Percentiles rank a stretch among this genome's conserved stretches.
Conservation (phyloP, 2,797 vertebrate genomes). For the Antennarius maculatus region DNA sequence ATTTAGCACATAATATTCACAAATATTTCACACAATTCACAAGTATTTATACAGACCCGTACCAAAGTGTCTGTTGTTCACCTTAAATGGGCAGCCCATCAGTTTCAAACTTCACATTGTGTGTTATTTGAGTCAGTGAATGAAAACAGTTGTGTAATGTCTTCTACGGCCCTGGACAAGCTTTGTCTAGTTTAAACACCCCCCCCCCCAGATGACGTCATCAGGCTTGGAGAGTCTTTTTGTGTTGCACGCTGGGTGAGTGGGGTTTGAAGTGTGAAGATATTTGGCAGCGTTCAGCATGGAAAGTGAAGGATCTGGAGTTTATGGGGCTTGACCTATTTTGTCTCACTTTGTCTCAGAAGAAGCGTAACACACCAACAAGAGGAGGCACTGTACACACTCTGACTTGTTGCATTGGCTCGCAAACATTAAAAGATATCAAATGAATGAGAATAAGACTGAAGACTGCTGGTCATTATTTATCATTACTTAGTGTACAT, state of each 20-base stretch:
- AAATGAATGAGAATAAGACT: not conserved
- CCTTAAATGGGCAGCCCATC: slow-evolving; percentile 1
- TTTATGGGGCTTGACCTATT: not conserved
- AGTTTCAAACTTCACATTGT: slow-evolving; percentile 1
- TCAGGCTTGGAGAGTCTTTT: not conserved
- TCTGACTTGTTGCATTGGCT: no score
- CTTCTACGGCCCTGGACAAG: not conserved
- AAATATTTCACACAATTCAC: slow-evolving; percentile 3
- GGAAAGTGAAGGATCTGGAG: not conserved
- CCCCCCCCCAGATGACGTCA: not conserved
- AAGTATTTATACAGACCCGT: not conserved
- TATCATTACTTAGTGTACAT: not conserved
- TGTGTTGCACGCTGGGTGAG: not conserved
- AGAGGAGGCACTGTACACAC: no score
- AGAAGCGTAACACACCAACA: no score
- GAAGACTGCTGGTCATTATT: slow-evolving; percentile 9
- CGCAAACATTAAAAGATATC: no score
- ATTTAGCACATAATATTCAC: not conserved
- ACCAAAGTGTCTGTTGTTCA: slow-evolving; percentile 2
- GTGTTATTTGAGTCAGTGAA: not conserved
- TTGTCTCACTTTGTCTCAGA: no score
- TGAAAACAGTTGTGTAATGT: slow-evolving; percentile 15
- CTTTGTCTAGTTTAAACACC: slow-evolving; percentile 3
- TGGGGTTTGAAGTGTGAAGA: not conserved
- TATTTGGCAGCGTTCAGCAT: not conserved